Conservation (phyloP, 1,140 invertebrate species). For the Magallana angulata region DNA sequence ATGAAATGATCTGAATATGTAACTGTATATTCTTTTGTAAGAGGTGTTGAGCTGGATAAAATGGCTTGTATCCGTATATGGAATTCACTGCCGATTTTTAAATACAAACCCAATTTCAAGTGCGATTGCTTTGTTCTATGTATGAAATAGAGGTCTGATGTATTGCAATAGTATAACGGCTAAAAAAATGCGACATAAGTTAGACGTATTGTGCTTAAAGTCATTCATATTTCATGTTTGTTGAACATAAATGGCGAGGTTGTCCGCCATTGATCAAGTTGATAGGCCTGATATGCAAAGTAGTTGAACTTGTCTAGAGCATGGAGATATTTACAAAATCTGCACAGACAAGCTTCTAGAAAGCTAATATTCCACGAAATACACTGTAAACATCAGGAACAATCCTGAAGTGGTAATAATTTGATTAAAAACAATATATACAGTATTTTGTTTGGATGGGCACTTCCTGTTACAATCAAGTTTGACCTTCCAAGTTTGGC, state of each 20-base stretch:
- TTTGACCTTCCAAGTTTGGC: constrained; percentile 20
- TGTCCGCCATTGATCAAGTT: background rate
- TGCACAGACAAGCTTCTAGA: too few species aligned
- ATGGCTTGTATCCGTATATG: constrained; percentile 20
- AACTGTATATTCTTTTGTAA: background rate
- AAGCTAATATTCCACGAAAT: too few species aligned
- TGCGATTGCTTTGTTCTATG: background rate
- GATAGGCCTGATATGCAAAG: background rate
- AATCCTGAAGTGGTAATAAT: too few species aligned
- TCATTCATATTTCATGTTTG: background rate
- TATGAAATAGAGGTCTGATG: constrained; percentile 6
- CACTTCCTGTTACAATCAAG: constrained; percentile 21
- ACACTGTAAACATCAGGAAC: too few species aligned
- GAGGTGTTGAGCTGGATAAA: background rate
- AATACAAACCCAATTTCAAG: background rate
- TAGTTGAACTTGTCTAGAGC: background rate
- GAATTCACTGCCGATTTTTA: background rate
- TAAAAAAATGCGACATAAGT: background rate
- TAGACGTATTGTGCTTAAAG: background rate
- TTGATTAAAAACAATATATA: too few species aligned
- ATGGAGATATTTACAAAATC: too few species aligned
- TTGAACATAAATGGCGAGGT: background rate
- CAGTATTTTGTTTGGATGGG: background rate
- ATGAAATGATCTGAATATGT: background rate
- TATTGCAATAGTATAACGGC: background rate